Evolutionary conservation across 2,113 vertebrate genomes (phyloP), one percentile per base, ranked within the genome.

Genomic region (Caretta caretta): DNA sequence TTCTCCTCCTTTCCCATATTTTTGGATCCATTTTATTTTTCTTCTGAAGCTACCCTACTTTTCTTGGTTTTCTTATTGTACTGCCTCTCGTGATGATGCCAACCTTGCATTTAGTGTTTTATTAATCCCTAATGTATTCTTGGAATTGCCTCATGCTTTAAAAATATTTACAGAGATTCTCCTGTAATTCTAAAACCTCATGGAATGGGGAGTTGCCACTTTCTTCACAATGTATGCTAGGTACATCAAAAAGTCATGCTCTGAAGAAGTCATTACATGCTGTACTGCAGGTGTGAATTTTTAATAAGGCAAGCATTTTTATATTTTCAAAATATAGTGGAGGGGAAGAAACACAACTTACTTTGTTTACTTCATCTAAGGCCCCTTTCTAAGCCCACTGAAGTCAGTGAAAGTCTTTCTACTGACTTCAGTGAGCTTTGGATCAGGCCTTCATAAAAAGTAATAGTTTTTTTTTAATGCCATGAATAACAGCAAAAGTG

Each of bases 331-430:
- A 31, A 2, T 13, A 59, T 90, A 93, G 80, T 3, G 0, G 35
- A 93, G 85, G 8, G 42, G 2, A 65, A 80, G 51, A 95, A 96
- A 56, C 11, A n/a, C 4, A 86, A 31, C 13, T 89, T 49, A 14
- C 2, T 88, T 59, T 76, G 16, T 51, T 59, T 20, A 24, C 29
- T 86, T 83, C 42, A 5, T 80, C 79, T 50, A 86, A 83, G 90
- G 5, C 4, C 31, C 6, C 3, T 92, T 92, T 95, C 72, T 91
- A 9, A 93, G 78, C 81, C 81, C 54, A 80, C 10, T 59, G 50
- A 94, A 92, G 35, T 38, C 48, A 42, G 25, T 83, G 69, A 88
- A 75, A 88, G 80, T 94, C 92, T 95, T 97, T 85, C 95, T 94
- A 93, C 75, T 86, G 90, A 31, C 85, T 91, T 96, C 92, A 90